Evolutionary conservation across 2,113 vertebrate species (phyloP).

Genomic region (Eretmochelys imbricata): DNA sequence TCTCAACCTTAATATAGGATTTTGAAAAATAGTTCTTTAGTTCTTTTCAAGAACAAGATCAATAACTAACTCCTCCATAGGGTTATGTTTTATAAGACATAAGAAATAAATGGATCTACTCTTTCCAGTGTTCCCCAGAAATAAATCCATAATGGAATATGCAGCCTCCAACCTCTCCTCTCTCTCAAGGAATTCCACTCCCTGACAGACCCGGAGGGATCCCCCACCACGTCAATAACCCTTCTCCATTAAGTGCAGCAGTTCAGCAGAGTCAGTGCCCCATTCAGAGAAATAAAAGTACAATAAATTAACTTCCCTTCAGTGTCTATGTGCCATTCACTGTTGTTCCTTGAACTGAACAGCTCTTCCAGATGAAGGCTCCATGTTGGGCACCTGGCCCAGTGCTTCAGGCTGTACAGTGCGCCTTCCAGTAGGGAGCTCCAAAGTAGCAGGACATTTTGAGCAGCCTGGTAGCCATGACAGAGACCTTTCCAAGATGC

Average conservation of each 20-base stretch:
- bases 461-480: not conserved
- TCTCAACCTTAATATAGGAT: not conserved
- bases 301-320: not conserved
- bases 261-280: not conserved
- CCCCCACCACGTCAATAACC: not conserved
- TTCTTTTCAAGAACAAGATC: not conserved
- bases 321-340: not conserved
- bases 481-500: not conserved
- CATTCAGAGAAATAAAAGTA: not conserved
- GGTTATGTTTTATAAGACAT: not conserved
- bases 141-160: not conserved
- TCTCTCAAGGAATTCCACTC: not conserved
- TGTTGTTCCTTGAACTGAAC: not conserved
- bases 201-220: not conserved
- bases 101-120: not conserved
- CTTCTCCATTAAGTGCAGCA: not conserved
- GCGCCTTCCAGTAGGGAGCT: not conserved
- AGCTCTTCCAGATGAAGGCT: not conserved
- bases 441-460: not conserved
- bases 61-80: not conserved
- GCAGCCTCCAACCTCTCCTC: not conserved
- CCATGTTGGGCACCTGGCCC: not conserved
- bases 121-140: not conserved
- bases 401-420: not conserved
- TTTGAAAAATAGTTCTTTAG: not conserved